Evolutionary conservation across 1,140 invertebrate genomes (phyloP).

Genomic region (Hydropsyche tenuis): DNA sequence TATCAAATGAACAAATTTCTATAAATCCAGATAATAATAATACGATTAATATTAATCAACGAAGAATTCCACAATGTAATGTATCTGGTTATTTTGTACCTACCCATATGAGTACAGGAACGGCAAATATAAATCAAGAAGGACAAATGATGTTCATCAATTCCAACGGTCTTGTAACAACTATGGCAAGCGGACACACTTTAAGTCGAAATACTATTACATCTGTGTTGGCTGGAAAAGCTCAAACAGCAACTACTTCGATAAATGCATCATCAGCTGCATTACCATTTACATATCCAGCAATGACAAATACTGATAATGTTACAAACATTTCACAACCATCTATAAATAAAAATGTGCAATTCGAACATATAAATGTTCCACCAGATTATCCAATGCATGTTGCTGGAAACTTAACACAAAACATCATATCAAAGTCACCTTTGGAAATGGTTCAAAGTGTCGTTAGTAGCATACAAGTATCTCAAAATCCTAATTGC

Average conservation of each 20-base stretch:
- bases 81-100: constrained; percentile 57
- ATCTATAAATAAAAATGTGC: constrained; percentile 45
- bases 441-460: constrained; percentile 82
- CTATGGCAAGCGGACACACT: constrained; percentile 78
- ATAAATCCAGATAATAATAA: constrained; percentile 14
- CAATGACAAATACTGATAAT: constrained; percentile 53
- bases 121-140: constrained; percentile 54
- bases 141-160: constrained; percentile 50
- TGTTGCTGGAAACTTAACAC: constrained; percentile 60
- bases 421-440: constrained; percentile 70
- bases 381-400: constrained; percentile 61
- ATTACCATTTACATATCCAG: constrained; percentile 53
- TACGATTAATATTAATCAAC: constrained; percentile 35
- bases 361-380: constrained; percentile 49
- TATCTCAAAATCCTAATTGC: constrained; percentile 60
- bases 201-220: constrained; percentile 78
- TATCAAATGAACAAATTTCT: constrained; percentile 6
- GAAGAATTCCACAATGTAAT: constrained; percentile 45
- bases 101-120: constrained; percentile 56
- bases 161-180: constrained; percentile 63
- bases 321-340: constrained; percentile 53
- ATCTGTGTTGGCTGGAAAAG: constrained; percentile 75
- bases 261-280: constrained; percentile 67
- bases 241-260: constrained; percentile 76
- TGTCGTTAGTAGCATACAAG: constrained; percentile 77